A percentile compares a stretch with the other conserved stretches of the same genome.
Conservation (phyloP, 1,140 invertebrate genomes). For the Papilio polyxenes region DNA sequence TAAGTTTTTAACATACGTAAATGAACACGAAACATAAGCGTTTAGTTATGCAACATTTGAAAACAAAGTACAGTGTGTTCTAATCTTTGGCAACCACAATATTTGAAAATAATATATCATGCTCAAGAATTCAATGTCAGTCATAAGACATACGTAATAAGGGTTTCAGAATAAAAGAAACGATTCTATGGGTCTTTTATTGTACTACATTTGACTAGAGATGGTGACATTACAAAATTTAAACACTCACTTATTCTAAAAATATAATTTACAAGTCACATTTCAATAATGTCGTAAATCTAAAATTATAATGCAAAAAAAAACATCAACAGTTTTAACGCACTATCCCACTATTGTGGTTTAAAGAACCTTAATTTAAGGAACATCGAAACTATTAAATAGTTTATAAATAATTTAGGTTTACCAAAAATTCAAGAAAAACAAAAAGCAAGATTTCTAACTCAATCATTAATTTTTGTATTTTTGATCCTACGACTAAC, state of each 20-base stretch:
- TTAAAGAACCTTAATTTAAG: background rate
- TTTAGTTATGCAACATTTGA: too few relatives aligned
- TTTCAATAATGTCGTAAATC: background rate
- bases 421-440: too few relatives aligned
- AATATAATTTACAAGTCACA: background rate
- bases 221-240: constrained; percentile 1
- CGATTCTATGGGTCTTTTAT: background rate
- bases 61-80: too few relatives aligned
- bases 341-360: background rate
- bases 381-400: too few relatives aligned
- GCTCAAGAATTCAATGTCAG: too few relatives aligned
- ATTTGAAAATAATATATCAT: background rate
- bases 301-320: background rate
- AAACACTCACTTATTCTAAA: background rate
- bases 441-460: too few relatives aligned
- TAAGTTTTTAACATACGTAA: background rate
- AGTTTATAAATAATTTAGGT: too few relatives aligned
- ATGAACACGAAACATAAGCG: too few relatives aligned
- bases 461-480: background rate
- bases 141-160: background rate
- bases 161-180: background rate
- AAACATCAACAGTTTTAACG: background rate
- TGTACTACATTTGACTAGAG: constrained; percentile 22
- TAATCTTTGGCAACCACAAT: background rate
- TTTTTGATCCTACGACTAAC: background rate